Conservation (phyloP, 2,888 invertebrate genomes). For the Phalera bucephala region DNA sequence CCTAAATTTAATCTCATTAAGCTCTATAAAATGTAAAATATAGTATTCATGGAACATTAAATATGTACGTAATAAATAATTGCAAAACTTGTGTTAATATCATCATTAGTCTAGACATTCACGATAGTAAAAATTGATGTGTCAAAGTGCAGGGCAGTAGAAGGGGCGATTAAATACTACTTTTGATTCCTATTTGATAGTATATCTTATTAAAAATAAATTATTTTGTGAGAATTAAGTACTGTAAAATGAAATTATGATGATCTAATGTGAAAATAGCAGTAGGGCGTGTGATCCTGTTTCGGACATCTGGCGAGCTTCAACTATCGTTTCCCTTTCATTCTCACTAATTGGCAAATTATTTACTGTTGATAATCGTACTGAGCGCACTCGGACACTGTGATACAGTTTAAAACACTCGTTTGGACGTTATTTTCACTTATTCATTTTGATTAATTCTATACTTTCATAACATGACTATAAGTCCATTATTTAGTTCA, state of each 20-base stretch:
- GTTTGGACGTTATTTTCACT: conserved; percentile 9
- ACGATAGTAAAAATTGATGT: conserved; percentile 55
- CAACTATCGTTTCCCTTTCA: conserved; percentile 42
- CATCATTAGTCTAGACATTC: conserved; percentile 16
- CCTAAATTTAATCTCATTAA: conserved; percentile 44
- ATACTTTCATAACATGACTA: conserved; percentile 1
- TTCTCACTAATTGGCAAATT: conserved; percentile 48
- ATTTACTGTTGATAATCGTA: conserved; percentile 28
- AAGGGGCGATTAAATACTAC: conserved; percentile 62
- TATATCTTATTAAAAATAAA: conserved; percentile 33
- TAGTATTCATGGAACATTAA: conserved; percentile 29
- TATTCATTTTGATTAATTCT: conserved; percentile 2
- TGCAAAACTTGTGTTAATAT: conserved; percentile 8
- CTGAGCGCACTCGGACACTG: background rate
- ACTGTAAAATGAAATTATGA: conserved; percentile 10
- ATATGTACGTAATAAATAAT: conserved; percentile 33
- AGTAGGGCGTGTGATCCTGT: conserved; percentile 49
- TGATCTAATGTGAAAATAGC: conserved; percentile 17
- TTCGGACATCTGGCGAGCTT: conserved; percentile 62
- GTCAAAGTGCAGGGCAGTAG: conserved; percentile 66
- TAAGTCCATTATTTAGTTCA: background rate
- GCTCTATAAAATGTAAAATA: conserved; percentile 56
- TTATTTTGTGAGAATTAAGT: conserved; percentile 29
- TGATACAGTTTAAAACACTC: conserved; percentile 2
- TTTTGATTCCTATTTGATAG: conserved; percentile 44